phyloP scores from a whole-genome alignment of 30 jellyfish, hydroid and myxozoan species.

The Rhopilema esculentum region DNA sequence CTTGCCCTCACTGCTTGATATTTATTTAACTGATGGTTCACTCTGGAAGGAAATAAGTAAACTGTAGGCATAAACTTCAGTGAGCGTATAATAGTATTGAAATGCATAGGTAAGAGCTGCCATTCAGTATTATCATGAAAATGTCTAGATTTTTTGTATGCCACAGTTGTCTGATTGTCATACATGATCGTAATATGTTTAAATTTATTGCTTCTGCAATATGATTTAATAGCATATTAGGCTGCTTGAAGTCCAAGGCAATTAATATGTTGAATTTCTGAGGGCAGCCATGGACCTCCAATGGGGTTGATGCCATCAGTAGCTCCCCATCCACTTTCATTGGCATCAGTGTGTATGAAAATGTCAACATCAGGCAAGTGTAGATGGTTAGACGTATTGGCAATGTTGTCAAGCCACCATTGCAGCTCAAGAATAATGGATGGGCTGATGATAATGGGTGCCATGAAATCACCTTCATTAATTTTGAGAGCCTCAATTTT shows the following conservation, averaged over 20 bases:
- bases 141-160: too few relatives aligned
- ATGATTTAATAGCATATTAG: background rate
- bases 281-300: constrained; percentile 31
- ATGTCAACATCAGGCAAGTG: constrained; percentile 23
- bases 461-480: constrained; percentile 24
- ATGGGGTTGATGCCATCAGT: constrained; percentile 24
- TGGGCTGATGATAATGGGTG: constrained; percentile 2
- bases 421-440: background rate
- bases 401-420: constrained; percentile 37
- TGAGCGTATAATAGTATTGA: too few relatives aligned
- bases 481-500: constrained; percentile 1
- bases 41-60: too few relatives aligned
- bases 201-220: background rate
- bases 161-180: constrained; percentile 3
- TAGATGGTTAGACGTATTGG: background rate
- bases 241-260: constrained; percentile 14
- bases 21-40: constrained; percentile 16
- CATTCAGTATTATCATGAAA: too few relatives aligned
- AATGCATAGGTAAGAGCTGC: too few relatives aligned
- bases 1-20: constrained; percentile 50
- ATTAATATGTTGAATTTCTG: constrained; percentile 25
- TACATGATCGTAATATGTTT: background rate
- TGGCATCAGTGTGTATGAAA: constrained; percentile 32
- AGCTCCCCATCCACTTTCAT: constrained; percentile 58
- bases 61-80: too few relatives aligned